A percentile compares a stretch with the other conserved stretches of the same genome.
Evolutionary conservation across 2,113 vertebrate genomes (phyloP).

Genomic region (Pyxicephalus adspersus): DNA sequence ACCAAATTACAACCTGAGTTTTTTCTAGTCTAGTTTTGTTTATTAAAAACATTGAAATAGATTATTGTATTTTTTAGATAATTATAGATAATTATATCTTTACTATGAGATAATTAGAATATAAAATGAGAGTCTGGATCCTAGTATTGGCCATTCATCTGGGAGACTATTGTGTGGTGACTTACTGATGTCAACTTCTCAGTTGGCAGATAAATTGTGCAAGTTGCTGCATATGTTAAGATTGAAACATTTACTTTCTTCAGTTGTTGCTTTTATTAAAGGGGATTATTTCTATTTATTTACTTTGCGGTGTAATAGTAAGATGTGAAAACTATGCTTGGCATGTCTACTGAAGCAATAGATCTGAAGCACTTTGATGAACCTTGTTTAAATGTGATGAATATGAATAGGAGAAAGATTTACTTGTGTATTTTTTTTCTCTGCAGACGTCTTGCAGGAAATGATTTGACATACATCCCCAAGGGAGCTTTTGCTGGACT

Average conservation of each 20-base stretch:
- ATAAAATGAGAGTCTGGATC: too few species aligned
- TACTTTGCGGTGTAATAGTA: conserved; percentile 45
- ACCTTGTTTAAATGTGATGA: conserved; percentile 66
- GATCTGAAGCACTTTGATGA: conserved; percentile 59
- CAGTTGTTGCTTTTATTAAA: neutral
- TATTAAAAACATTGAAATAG: too few species aligned
- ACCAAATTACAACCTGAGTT: too few species aligned
- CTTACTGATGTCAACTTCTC: conserved; percentile 10
- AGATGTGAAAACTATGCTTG: conserved; percentile 63
- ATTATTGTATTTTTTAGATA: too few species aligned
- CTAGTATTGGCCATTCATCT: too few species aligned
- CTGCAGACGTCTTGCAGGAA: conserved; percentile 91
- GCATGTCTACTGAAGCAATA: conserved; percentile 60
- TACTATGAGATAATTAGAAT: too few species aligned
- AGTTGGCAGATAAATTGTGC: neutral
- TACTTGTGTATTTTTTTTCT: conserved; percentile 61
- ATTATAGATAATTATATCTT: too few species aligned
- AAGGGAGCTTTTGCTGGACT: conserved; percentile 88
- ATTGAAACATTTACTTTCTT: conserved; percentile 24
- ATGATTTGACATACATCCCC: conserved; percentile 85
- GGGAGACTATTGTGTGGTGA: neutral
- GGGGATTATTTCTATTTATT: conserved; percentile 2
- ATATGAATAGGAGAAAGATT: conserved; percentile 69
- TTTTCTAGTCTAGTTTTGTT: too few species aligned
- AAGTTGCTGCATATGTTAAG: conserved; percentile 4